Evolutionary conservation across 2,797 vertebrate species (phyloP).

Genomic region (Vespertilio murinus): DNA sequence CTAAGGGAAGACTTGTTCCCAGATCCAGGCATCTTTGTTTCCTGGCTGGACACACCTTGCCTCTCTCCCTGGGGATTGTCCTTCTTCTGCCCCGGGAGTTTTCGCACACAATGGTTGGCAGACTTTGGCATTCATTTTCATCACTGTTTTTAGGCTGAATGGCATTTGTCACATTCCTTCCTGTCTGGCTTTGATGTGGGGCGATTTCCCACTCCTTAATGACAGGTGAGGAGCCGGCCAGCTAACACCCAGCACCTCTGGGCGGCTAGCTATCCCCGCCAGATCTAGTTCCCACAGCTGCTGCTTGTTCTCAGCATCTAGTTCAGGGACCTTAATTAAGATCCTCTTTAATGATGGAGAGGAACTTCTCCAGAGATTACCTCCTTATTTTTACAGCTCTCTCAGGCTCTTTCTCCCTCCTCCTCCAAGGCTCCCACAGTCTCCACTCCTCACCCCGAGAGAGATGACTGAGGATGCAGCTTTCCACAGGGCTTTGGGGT

Average conservation of each 20-base stretch:
- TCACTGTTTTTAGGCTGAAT: conserved; percentile 72
- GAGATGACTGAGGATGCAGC: not conserved
- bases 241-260: conserved; percentile 81
- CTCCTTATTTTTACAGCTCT: conserved; percentile 66
- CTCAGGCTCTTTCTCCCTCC: conserved; percentile 51
- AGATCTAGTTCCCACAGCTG: conserved; percentile 58
- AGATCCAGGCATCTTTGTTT: conserved; percentile 30
- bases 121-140: conserved; percentile 76
- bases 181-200: conserved; percentile 81
- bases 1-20: not conserved
- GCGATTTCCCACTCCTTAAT: conserved; percentile 80
- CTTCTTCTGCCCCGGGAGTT: conserved; percentile 75
- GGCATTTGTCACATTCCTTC: conserved; percentile 79
- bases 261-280: conserved; percentile 66
- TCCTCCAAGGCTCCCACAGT: conserved; percentile 60
- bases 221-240: conserved; percentile 75
- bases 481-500: not conserved
- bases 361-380: conserved; percentile 81
- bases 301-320: conserved; percentile 79
- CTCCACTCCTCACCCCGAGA: not conserved
- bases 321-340: conserved; percentile 84
- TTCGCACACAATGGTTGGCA: conserved; percentile 80
- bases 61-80: conserved; percentile 56
- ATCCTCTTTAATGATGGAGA: conserved; percentile 81
- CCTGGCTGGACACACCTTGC: conserved; percentile 62